A percentile compares a stretch with the other conserved stretches of the same genome.
phyloP scores from a whole-genome alignment of 1,140 invertebrate genomes.

The Laupala kohalensis region DNA sequence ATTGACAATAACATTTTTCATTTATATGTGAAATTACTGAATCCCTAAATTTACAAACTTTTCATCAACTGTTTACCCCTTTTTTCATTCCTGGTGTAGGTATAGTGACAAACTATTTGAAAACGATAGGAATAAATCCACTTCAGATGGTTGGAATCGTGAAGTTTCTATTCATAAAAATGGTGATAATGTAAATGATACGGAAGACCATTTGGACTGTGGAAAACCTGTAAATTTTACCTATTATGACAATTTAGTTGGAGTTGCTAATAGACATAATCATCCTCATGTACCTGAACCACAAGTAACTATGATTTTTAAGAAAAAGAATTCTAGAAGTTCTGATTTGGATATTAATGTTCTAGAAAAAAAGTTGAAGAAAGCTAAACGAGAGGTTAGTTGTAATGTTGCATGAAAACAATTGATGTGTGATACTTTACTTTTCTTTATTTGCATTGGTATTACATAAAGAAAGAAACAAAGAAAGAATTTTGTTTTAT shows the following conservation, averaged over 20 bases:
- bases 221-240: constrained; percentile 78
- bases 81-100: not conserved
- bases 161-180: constrained; percentile 17
- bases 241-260: constrained; percentile 74
- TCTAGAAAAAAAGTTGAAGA: constrained; percentile 60
- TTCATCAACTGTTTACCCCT: not conserved
- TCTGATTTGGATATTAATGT: constrained; percentile 64
- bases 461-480: not conserved
- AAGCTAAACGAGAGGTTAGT: constrained; percentile 59
- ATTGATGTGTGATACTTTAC: too few relatives aligned
- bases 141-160: constrained; percentile 1
- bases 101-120: not conserved
- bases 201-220: constrained; percentile 60
- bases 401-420: not conserved
- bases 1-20: not conserved
- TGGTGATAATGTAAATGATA: constrained; percentile 1
- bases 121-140: not conserved
- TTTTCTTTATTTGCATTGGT: too few relatives aligned
- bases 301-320: constrained; percentile 61
- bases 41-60: not conserved
- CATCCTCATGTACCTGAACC: constrained; percentile 53
- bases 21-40: not conserved
- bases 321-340: constrained; percentile 49
- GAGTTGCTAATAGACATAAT: constrained; percentile 57
- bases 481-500: not conserved